Evolutionary conservation across 2,888 invertebrate species (phyloP), one percentile per base, ranked within the genome.

Genomic region (Sarcophaga caerulescens): DNA sequence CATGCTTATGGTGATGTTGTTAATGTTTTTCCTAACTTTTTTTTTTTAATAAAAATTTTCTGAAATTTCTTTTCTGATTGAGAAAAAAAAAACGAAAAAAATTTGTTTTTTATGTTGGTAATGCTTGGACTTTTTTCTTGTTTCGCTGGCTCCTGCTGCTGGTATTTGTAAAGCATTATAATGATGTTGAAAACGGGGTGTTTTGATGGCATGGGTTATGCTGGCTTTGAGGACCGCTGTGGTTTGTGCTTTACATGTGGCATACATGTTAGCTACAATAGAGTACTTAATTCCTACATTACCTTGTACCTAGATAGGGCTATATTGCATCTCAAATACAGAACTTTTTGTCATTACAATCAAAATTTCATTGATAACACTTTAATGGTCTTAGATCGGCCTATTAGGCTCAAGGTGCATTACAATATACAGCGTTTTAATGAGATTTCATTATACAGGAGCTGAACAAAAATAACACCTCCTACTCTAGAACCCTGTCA

Each of bases 1-100:
- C 86, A 86, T 83, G 77, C 86, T 84, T 81, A 81, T 78, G 84
- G 84, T 81, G 80, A 80, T 86, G 80, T 83, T 86, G 85, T 86
- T 83, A 84, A 74, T 85, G 69, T 80, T 69, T 78, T 66, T 75
- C 14, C 52, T 1, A 57, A 4, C 45, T 12, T 60, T 4, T 17
- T 45, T 68, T 59, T 62, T 59, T 59, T 57, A 17, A 17, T 57
- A 14, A n/a, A 12, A 47, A 21, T 69, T 69, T 74, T 75, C 21
- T 65, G 8, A 71, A 77, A 66, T 74, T 45, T 62, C 11, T 74
- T 68, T 4, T 66, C 1, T 17, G 17, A 52, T 14, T 14, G 4
- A 14, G 19, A 35, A 4, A 14, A 66, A 47, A 75, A 75, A 70
- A 75, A 63, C 62, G 1, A 0, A 60, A 60, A 19, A 74, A 79